Evolutionary conservation across 2,113 vertebrate species (phyloP), one percentile per base, ranked within the genome.

Genomic region (Telmatochromis sp.): DNA sequence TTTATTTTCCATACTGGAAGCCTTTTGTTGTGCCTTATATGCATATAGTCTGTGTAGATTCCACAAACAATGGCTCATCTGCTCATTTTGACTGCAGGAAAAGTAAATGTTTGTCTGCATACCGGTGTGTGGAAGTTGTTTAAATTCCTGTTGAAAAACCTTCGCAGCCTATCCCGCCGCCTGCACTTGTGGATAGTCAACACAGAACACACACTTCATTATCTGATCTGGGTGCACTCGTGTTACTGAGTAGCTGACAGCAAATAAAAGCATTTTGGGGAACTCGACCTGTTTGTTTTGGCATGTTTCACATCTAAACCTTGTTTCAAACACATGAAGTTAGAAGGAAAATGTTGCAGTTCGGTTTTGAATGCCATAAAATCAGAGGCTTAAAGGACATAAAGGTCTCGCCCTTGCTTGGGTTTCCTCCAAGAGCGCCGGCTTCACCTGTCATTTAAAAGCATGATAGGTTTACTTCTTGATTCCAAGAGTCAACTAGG

Each of bases 1-100:
- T 73, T 57, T 87, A 87, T 93, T 93, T 95, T 96, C 93, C 93
- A 95, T 91, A 95, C 28, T 94, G 93, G 93, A 95, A 94, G 92
- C 60, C 54, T 55, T 50, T 1, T 88, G 54, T 88, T 93, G 82
- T 92, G 91, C 89, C 42, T 93, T 89, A 86, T 84, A 86, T 92
- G 94, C 91, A 93, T 92, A 51, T 57, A 58, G 28, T 47, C 42
- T 87, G 68, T 81, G 4, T 5, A 2, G 14, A 47, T 9, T 37
- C 17, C 21, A 51, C n/a, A 42, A 53, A 78, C 2, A 1, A 9
- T 60, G 81, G 23, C 10, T 31, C 42, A 80, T 57, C 17, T 60
- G 33, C 31, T 58, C 53, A 40, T 28, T 81, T 57, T 4, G 26
- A 51, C 73, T 33, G 15, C 26, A 78, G 45, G 26, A 51, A 31